These are phyloP conservation scores for Ips nitidus DNA, from an alignment of 1,140 invertebrate genomes.

Conservation along the genomic window DNA sequence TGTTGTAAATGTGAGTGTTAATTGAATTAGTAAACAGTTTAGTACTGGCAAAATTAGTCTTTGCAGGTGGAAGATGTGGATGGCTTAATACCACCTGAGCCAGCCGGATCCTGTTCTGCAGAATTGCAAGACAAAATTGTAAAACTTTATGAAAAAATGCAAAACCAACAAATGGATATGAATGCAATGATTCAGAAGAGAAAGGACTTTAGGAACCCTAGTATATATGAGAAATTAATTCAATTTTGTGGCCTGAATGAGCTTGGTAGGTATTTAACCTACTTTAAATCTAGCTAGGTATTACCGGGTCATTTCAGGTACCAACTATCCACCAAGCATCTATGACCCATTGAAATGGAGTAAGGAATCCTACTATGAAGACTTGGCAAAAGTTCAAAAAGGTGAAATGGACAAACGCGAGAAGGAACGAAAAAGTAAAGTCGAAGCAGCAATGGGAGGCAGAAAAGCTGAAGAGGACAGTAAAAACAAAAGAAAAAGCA, in stretches of 20 bases:
- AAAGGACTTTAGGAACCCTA: constrained; percentile 94
- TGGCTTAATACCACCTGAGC: constrained; percentile 80
- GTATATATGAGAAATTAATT: constrained; percentile 96
- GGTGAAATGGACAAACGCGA: constrained; percentile 90
- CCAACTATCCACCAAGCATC: constrained; percentile 89
- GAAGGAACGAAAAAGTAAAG: constrained; percentile 88
- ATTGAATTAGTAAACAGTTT: background rate
- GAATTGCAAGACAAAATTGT: constrained; percentile 84
- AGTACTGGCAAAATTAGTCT: background rate
- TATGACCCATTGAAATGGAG: constrained; percentile 92
- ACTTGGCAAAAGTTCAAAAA: constrained; percentile 86
- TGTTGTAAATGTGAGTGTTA: background rate
- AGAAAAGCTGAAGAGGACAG: constrained; percentile 72
- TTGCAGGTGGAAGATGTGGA: constrained; percentile 63
- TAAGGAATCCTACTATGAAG: constrained; percentile 92
- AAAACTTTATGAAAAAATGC: constrained; percentile 76
- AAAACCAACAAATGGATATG: constrained; percentile 78
- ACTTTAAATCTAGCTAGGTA: background rate
- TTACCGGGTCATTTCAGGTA: constrained; percentile 51
- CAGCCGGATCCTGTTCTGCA: constrained; percentile 74
- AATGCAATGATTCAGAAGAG: constrained; percentile 86
- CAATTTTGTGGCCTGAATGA: constrained; percentile 94
- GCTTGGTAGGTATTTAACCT: constrained; percentile 61
- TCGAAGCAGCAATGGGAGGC: constrained; percentile 85
- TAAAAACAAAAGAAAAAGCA: constrained; percentile 85